Base-by-base conservation (phyloP, 1,140 invertebrate genomes). In the Psix sp. region DNA sequence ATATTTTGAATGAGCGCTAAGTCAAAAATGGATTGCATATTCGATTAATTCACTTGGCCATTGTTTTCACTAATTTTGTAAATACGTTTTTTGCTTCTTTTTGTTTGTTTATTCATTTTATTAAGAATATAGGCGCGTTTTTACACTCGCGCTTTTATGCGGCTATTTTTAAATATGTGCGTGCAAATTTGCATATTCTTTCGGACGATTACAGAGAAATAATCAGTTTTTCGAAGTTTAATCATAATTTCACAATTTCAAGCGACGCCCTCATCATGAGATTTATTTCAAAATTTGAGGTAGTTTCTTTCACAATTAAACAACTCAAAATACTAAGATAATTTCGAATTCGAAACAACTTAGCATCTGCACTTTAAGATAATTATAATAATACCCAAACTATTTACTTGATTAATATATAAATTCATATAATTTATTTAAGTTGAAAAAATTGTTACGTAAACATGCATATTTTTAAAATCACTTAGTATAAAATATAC, bases 111-210 rank as follows among this genome's bases (percentile, higher is more conserved):
- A 29, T 45, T 49, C 21, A n/a, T 10, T 43, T 39, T 45, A 9
- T 65, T 54, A 76, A 73, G 73, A 76, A 75, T 78, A 78, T 76
- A 78, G 72, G 63, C 73, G 46, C 60, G 57, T 43, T 14, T 60
- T 57, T 60, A 62, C 33, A 73, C 43, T 52, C 46, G 51, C 76
- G 66, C 74, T 39, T 33, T 46, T 51, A 72, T 73, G 62, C 51
- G 31, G 18, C 29, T 62, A 71, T 71, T 54, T 60, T 59, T 52
- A 48, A 59, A 46, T 51, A 35, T 57, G 60, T 57, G 67, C 66
- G 67, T 63, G 59, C 49, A 51, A 72, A 63, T 57, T 63, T 57
- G 57, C 49, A 70, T 42, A 46, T 40, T 45, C n/a, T n/a, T 45
- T 48, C n/a, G 56, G 46, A 70, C 49, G 40, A 60, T 60, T 54